Percentiles rank a stretch among this genome's conserved stretches.
Evolutionary conservation across 1,140 invertebrate species (phyloP).

Genomic region (Luehdorfia chinensis): DNA sequence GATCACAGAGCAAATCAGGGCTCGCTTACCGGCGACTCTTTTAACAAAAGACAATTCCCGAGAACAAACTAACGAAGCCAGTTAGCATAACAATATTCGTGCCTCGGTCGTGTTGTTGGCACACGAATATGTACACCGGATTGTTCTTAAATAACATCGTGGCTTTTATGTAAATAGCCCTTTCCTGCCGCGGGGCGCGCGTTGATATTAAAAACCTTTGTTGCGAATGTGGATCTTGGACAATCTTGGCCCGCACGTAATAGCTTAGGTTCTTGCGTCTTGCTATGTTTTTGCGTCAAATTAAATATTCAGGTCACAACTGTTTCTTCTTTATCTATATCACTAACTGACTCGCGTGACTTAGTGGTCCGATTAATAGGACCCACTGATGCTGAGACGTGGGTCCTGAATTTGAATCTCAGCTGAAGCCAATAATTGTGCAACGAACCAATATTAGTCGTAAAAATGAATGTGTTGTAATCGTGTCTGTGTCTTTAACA

Average conservation of each 20-base stretch:
- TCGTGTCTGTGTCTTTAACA: too few relatives aligned
- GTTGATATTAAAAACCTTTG: constrained; percentile 74
- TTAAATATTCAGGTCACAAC: too few relatives aligned
- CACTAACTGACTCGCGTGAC: too few relatives aligned
- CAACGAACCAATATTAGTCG: too few relatives aligned
- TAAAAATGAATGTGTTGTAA: too few relatives aligned
- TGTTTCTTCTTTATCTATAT: too few relatives aligned
- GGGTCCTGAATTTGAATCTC: too few relatives aligned
- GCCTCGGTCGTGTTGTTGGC: constrained; percentile 45
- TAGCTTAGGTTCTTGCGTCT: constrained; percentile 29
- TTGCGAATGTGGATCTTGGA: constrained; percentile 38
- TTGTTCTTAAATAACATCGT: constrained; percentile 65
- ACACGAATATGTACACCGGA: constrained; percentile 50
- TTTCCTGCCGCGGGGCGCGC: constrained; percentile 55
- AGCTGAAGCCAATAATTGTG: too few relatives aligned
- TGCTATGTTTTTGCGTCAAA: constrained; percentile 3
- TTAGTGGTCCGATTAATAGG: too few relatives aligned
- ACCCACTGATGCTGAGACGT: too few relatives aligned
- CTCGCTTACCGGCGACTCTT: constrained; percentile 48
- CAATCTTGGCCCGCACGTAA: constrained; percentile 40
- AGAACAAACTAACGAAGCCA: constrained; percentile 72
- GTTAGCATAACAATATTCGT: constrained; percentile 75
- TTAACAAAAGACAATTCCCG: constrained; percentile 69
- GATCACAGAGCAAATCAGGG: constrained; percentile 53
- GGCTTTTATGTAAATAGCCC: constrained; percentile 69